Evolutionary conservation across 2,888 invertebrate species (phyloP).

Genomic region (Thymelicus sylvestris): DNA sequence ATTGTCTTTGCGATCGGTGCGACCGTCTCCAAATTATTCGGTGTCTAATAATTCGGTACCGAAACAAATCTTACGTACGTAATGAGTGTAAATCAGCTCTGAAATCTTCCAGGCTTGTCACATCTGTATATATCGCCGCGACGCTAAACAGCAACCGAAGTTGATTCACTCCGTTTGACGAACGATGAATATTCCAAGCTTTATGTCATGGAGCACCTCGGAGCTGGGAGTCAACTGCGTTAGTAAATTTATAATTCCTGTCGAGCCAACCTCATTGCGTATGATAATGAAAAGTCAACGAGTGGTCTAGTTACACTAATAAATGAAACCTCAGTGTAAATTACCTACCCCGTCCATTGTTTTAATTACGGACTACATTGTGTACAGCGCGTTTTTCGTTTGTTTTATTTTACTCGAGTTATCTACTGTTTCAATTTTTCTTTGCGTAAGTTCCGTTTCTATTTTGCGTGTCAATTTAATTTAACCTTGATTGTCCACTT

Average conservation of each 20-base stretch:
- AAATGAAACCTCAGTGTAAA: slow-evolving; percentile 47
- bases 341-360: slow-evolving; percentile 43
- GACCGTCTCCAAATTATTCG: slow-evolving; percentile 10
- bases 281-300: slow-evolving; percentile 72
- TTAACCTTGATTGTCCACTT: no score
- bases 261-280: slow-evolving; percentile 63
- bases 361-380: slow-evolving; percentile 40
- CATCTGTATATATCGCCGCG: slow-evolving; percentile 48
- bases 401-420: neutral
- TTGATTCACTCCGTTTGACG: slow-evolving; percentile 48
- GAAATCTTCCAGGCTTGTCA: slow-evolving; percentile 56
- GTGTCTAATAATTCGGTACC: slow-evolving; percentile 14
- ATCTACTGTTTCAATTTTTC: neutral
- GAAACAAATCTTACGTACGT: neutral
- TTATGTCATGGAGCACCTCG: slow-evolving; percentile 49
- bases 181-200: slow-evolving; percentile 57
- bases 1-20: slow-evolving; percentile 55
- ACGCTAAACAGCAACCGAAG: slow-evolving; percentile 55
- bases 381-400: slow-evolving; percentile 33
- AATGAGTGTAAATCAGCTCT: slow-evolving; percentile 50
- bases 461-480: neutral
- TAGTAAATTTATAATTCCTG: slow-evolving; percentile 69
- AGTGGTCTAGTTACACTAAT: slow-evolving; percentile 56
- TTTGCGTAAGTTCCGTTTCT: neutral
- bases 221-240: slow-evolving; percentile 50